phyloP scores from a whole-genome alignment of 2,888 invertebrate genomes.

The Phortica okadai region DNA sequence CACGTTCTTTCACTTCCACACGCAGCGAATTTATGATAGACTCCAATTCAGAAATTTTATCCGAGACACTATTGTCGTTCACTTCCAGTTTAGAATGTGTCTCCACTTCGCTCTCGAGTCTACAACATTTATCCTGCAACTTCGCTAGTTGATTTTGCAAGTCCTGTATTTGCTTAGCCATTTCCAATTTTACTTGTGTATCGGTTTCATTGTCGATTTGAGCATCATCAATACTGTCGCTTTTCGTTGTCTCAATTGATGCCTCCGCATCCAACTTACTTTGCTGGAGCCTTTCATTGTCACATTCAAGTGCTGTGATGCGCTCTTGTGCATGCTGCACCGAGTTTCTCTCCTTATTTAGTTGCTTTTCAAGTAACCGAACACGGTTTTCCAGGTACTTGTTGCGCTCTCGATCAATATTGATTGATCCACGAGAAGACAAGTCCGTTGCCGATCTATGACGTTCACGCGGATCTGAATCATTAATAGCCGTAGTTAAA shows the following conservation, averaged over 20 bases:
- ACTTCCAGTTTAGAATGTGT: slow-evolving; percentile 77
- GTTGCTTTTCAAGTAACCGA: slow-evolving; percentile 71
- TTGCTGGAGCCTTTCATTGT: slow-evolving; percentile 79
- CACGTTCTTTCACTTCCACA: slow-evolving; percentile 78
- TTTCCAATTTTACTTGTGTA: slow-evolving; percentile 63
- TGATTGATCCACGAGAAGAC: slow-evolving; percentile 51
- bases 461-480: slow-evolving; percentile 60
- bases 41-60: slow-evolving; percentile 74
- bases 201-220: slow-evolving; percentile 47
- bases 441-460: slow-evolving; percentile 73
- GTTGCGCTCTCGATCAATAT: slow-evolving; percentile 69
- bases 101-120: slow-evolving; percentile 49
- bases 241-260: slow-evolving; percentile 57
- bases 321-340: slow-evolving; percentile 61
- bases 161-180: slow-evolving; percentile 71
- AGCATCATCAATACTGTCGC: slow-evolving; percentile 14
- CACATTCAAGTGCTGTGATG: slow-evolving; percentile 54
- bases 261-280: slow-evolving; percentile 76
- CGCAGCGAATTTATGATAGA: slow-evolving; percentile 77
- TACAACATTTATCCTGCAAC: slow-evolving; percentile 38
- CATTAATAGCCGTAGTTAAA: slow-evolving; percentile 58
- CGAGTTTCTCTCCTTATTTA: slow-evolving; percentile 71
- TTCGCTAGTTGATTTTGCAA: slow-evolving; percentile 54
- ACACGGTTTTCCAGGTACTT: slow-evolving; percentile 74
- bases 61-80: slow-evolving; percentile 77